Evolutionary conservation across 2,113 vertebrate genomes (phyloP).

Genomic region (Peucedramus taeniatus): DNA sequence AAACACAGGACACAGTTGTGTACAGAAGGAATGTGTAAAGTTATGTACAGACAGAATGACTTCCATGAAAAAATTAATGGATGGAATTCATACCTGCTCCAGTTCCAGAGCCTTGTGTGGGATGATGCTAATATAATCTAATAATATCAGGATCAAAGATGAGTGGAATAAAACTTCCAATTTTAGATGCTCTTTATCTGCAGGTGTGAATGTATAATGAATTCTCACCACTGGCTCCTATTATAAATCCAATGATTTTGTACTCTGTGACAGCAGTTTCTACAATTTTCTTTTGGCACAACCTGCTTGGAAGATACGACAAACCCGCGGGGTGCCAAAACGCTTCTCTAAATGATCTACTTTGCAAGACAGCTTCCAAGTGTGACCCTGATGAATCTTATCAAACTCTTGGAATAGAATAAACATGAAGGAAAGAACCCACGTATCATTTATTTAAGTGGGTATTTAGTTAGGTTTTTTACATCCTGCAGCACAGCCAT

Average conservation of each 20-base stretch:
- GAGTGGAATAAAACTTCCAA: slow-evolving; percentile 57
- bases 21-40: neutral
- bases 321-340: slow-evolving; percentile 28
- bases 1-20: neutral
- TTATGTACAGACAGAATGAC: neutral
- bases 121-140: slow-evolving; percentile 54
- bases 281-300: slow-evolving; percentile 54
- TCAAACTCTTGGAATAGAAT: slow-evolving; percentile 1
- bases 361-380: slow-evolving; percentile 50
- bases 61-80: neutral
- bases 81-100: neutral
- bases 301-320: slow-evolving; percentile 17
- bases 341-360: slow-evolving; percentile 33
- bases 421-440: neutral
- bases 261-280: slow-evolving; percentile 38
- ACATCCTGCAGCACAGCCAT: neutral
- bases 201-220: slow-evolving; percentile 66
- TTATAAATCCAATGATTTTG: slow-evolving; percentile 38
- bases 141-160: slow-evolving; percentile 60
- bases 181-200: slow-evolving; percentile 65
- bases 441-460: neutral
- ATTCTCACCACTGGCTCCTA: slow-evolving; percentile 45
- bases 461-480: neutral
- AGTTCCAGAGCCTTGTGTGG: slow-evolving; percentile 1
- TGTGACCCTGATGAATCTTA: slow-evolving; percentile 46